These are phyloP conservation scores for Musca vetustissima DNA, from an alignment of 1,140 invertebrate species.

Conservation along the genomic window DNA sequence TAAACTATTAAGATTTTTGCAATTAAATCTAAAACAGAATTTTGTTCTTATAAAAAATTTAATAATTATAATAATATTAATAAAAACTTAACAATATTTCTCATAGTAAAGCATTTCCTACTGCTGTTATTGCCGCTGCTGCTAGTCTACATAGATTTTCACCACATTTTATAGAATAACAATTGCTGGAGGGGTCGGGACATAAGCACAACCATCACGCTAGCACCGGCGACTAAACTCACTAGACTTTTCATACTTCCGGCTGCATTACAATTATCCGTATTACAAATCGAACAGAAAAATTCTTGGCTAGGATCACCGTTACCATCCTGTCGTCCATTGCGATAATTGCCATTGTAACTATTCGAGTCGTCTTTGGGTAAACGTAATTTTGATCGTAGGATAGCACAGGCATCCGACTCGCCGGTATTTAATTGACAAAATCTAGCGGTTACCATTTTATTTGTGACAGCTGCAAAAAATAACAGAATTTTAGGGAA, in stretches of 20 bases:
- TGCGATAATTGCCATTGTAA: slow-evolving; percentile 26
- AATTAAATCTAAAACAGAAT: too few relatives aligned
- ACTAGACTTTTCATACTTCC: not conserved
- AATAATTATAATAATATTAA: too few relatives aligned
- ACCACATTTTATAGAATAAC: slow-evolving; percentile 4
- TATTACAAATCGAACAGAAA: slow-evolving; percentile 46
- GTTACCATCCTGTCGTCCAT: not conserved
- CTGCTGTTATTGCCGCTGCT: too few relatives aligned
- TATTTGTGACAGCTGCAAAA: slow-evolving; percentile 37
- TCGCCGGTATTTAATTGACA: slow-evolving; percentile 52
- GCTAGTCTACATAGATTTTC: not conserved
- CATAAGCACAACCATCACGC: not conserved
- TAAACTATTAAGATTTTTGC: too few relatives aligned
- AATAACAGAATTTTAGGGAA: too few relatives aligned
- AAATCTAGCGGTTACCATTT: slow-evolving; percentile 48
- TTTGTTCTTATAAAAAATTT: too few relatives aligned
- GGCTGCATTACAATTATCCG: slow-evolving; percentile 43
- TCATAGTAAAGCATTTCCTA: too few relatives aligned
- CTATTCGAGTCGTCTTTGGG: slow-evolving; percentile 28
- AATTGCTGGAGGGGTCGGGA: not conserved
- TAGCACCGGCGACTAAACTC: not conserved
- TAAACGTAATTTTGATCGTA: slow-evolving; percentile 35
- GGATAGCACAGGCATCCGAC: slow-evolving; percentile 47
- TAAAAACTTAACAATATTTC: too few relatives aligned
- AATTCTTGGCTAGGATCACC: slow-evolving; percentile 27